phyloP scores from a whole-genome alignment of 2,888 invertebrate genomes.

The Dichetophora obliterata region DNA sequence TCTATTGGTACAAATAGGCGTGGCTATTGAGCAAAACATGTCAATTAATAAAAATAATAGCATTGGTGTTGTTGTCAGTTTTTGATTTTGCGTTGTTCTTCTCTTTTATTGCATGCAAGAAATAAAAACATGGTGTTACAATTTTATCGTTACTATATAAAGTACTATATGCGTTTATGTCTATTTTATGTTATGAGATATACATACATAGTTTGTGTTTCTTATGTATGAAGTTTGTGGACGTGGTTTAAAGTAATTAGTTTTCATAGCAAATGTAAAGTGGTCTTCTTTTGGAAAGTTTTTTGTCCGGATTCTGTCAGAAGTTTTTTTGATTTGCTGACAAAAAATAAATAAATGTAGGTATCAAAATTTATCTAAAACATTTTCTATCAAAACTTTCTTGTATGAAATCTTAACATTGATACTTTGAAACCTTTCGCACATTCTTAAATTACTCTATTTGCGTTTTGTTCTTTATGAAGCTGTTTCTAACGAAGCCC shows the following conservation, averaged over 20 bases:
- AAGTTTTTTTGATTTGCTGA: not conserved
- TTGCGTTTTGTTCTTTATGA: too few relatives aligned
- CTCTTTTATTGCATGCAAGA: constrained; percentile 7
- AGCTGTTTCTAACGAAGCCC: too few relatives aligned
- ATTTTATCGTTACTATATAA: not conserved
- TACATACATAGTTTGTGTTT: not conserved
- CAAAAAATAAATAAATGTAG: too few relatives aligned
- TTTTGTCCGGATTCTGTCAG: not conserved
- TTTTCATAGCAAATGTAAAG: too few relatives aligned
- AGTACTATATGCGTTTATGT: not conserved
- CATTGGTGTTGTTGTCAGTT: not conserved
- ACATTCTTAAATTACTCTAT: too few relatives aligned
- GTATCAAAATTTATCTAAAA: constrained; percentile 6
- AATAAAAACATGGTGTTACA: not conserved
- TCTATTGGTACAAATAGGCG: constrained; percentile 14
- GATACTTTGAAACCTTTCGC: not conserved
- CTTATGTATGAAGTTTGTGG: not conserved
- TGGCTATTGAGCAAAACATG: not conserved
- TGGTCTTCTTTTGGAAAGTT: not conserved
- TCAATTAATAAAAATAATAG: not conserved
- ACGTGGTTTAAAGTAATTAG: constrained; percentile 1
- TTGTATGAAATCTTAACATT: constrained; percentile 45
- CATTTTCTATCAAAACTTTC: not conserved
- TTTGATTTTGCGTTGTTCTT: too few relatives aligned
- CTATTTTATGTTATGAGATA: not conserved